These are phyloP conservation scores for Hermaeophaga mercurialis DNA, from an alignment of 2,888 invertebrate genomes.

Conservation along the genomic window DNA sequence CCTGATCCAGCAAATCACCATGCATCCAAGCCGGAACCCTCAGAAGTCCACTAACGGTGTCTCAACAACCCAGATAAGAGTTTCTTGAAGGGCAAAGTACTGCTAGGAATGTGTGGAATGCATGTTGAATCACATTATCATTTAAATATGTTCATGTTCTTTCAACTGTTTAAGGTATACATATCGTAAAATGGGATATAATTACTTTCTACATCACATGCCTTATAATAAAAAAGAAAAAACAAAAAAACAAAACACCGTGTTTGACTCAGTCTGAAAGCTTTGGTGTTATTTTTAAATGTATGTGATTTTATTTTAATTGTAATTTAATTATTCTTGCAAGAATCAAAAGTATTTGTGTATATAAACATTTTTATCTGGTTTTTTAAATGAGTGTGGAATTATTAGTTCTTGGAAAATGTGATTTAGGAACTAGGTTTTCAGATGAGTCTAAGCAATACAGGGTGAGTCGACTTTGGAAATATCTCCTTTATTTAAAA, in stretches of 20 bases:
- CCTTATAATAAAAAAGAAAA: conserved; percentile 27
- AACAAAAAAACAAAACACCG: conserved; percentile 11
- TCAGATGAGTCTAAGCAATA: conserved; percentile 29
- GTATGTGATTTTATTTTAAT: conserved; percentile 37
- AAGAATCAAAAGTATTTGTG: conserved; percentile 28
- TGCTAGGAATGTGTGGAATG: conserved; percentile 47
- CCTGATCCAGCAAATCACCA: conserved; percentile 85
- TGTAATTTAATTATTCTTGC: conserved; percentile 14
- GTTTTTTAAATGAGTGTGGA: conserved; percentile 32
- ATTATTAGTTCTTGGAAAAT: conserved; percentile 28
- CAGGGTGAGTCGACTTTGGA: conserved; percentile 28
- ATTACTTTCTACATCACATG: conserved; percentile 39
- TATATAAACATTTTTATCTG: conserved; percentile 35
- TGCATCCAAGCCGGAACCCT: conserved; percentile 78
- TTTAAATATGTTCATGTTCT: conserved; percentile 39
- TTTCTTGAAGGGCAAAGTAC: conserved; percentile 44
- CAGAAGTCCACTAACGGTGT: conserved; percentile 76
- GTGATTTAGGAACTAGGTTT: conserved; percentile 32
- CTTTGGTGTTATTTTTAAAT: conserved; percentile 34
- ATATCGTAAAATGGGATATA: conserved; percentile 44
- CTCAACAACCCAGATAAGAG: conserved; percentile 36
- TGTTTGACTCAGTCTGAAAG: conserved; percentile 37
- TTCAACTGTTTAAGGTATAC: conserved; percentile 45
- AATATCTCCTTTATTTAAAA: conserved; percentile 16
- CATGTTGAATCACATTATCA: conserved; percentile 43